These are phyloP conservation scores for Diorhabda carinulata DNA, from an alignment of 1,140 invertebrate species.

Conservation along the genomic window DNA sequence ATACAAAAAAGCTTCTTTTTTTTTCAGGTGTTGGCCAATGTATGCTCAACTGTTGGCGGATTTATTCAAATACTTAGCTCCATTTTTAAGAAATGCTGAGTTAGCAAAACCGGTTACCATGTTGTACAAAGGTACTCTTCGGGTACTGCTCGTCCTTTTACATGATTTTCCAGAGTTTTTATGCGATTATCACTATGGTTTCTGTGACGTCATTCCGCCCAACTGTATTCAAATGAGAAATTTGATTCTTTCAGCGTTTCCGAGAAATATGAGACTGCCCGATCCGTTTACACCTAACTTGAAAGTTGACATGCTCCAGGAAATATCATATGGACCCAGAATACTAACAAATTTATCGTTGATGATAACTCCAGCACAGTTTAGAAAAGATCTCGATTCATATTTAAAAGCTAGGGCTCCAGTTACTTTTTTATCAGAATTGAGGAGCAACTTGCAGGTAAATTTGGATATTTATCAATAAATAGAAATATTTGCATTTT, in stretches of 20 bases:
- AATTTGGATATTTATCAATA: not conserved
- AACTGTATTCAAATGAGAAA: constrained; percentile 99
- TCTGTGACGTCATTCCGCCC: constrained; percentile 97
- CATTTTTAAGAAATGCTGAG: constrained; percentile 95
- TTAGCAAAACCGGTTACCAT: constrained; percentile 88
- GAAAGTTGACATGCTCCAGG: constrained; percentile 92
- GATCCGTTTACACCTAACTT: constrained; percentile 97
- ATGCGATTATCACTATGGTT: constrained; percentile 98
- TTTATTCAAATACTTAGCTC: constrained; percentile 94
- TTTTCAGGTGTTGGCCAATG: constrained; percentile 71
- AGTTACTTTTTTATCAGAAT: constrained; percentile 91
- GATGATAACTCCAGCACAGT: constrained; percentile 80
- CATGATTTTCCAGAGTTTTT: constrained; percentile 99
- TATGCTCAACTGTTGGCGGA: constrained; percentile 91
- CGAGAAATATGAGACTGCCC: constrained; percentile 93
- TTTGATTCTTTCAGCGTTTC: constrained; percentile 95
- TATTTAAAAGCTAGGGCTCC: constrained; percentile 93
- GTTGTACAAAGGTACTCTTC: constrained; percentile 93
- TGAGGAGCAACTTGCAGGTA: constrained; percentile 85
- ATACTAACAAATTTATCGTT: constrained; percentile 85
- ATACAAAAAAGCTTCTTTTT: not conserved
- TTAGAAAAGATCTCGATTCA: constrained; percentile 94
- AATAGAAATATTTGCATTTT: too few relatives aligned
- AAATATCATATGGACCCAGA: constrained; percentile 78
- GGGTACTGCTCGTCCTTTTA: constrained; percentile 91